phyloP scores from a whole-genome alignment of 2,888 invertebrate species.

The Cerastis leucographa region DNA sequence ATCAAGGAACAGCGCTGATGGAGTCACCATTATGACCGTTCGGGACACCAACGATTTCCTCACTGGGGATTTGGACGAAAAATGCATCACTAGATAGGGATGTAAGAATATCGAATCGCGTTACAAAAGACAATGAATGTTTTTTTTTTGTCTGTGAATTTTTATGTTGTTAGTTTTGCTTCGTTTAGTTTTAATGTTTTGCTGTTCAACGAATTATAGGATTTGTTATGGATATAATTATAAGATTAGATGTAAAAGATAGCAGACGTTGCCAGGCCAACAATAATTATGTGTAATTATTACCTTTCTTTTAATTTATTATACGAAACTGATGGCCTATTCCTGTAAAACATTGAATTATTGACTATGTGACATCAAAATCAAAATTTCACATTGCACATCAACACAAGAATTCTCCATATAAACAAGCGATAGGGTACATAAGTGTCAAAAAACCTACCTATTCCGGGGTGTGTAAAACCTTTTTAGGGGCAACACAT shows the following conservation, averaged over 20 bases:
- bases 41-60: conserved; percentile 83
- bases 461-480: background rate
- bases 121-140: conserved; percentile 57
- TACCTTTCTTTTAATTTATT: background rate
- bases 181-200: conserved; percentile 13
- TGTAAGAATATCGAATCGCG: background rate
- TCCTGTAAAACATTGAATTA: background rate
- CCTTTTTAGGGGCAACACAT: background rate
- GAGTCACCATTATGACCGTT: conserved; percentile 86
- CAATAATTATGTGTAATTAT: background rate
- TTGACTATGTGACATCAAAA: too few relatives aligned
- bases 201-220: conserved; percentile 10
- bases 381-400: background rate
- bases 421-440: background rate
- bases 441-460: background rate
- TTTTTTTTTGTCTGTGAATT: conserved; percentile 4
- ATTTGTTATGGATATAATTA: background rate
- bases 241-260: background rate
- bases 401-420: background rate
- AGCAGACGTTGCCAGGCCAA: background rate
- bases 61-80: conserved; percentile 79
- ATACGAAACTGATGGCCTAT: background rate
- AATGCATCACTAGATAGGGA: conserved; percentile 83
- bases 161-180: conserved; percentile 18
- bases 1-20: conserved; percentile 83